Conservation (phyloP, 2,797 vertebrate genomes). For the Poliocrania exsul region DNA sequence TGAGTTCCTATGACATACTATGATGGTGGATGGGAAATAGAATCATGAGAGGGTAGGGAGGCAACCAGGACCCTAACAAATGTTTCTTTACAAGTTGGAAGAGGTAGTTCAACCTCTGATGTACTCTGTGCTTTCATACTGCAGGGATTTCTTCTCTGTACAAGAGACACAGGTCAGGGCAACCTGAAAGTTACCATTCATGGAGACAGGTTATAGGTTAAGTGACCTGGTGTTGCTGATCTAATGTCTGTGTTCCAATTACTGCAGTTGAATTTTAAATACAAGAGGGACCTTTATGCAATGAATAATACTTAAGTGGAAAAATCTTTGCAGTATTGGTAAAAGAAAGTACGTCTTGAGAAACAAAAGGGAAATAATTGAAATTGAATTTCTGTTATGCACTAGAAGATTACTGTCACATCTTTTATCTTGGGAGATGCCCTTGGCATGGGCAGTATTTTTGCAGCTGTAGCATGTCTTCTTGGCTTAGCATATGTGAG, state of each 20-base stretch:
- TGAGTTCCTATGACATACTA: not conserved
- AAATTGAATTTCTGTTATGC: not conserved
- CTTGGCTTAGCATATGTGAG: not conserved
- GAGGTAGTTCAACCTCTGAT: not conserved
- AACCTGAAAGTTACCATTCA: not conserved
- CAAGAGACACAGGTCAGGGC: not conserved
- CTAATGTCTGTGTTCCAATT: not conserved
- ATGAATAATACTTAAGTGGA: not conserved
- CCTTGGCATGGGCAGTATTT: not conserved
- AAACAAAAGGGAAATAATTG: not conserved
- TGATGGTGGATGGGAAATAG: not conserved
- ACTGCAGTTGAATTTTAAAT: not conserved
- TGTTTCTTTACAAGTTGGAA: not conserved
- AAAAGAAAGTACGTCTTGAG: not conserved
- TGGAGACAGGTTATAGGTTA: not conserved
- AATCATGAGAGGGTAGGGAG: fast-evolving
- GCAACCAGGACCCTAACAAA: not conserved
- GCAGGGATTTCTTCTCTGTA: not conserved
- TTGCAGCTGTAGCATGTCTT: not conserved
- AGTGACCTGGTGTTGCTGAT: not conserved
- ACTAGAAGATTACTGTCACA: not conserved
- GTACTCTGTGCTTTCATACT: not conserved
- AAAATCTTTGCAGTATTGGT: not conserved
- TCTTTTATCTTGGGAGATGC: not conserved
- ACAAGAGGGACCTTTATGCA: not conserved